Conservation (phyloP, 2,797 vertebrate genomes). For the Cygnus olor region DNA sequence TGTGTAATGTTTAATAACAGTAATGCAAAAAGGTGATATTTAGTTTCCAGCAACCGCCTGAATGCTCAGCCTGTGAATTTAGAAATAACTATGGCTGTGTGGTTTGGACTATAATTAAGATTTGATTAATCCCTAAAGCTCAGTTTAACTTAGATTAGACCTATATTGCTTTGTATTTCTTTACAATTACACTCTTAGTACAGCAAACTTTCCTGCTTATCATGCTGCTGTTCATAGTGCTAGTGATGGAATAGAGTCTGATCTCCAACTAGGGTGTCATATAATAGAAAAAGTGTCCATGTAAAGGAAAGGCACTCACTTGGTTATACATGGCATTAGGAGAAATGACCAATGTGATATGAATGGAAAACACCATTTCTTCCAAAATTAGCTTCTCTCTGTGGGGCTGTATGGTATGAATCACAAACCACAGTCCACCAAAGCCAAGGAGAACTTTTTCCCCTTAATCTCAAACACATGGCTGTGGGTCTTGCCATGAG, state of each 20-base stretch:
- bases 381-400: not conserved
- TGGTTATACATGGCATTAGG: not conserved
- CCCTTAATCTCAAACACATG: not conserved
- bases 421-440: not conserved
- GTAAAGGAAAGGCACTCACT: not conserved
- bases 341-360: not conserved
- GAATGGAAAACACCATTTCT: not conserved
- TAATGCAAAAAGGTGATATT: conserved; percentile 62
- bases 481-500: not conserved
- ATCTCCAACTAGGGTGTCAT: not conserved
- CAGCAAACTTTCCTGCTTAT: conserved; percentile 41
- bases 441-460: not conserved
- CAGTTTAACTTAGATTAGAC: conserved; percentile 72
- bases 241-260: not conserved
- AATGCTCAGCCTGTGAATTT: conserved; percentile 54
- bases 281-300: not conserved
- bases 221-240: not conserved
- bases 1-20: conserved; percentile 62
- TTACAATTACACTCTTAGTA: conserved; percentile 48
- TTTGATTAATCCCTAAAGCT: conserved; percentile 78
- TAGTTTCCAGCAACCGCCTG: conserved; percentile 50
- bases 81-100: conserved; percentile 66
- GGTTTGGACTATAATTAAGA: conserved; percentile 74
- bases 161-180: conserved; percentile 71
- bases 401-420: not conserved